phyloP scores from a whole-genome alignment of 1,140 invertebrate genomes.

The Apocrypta bakeri region DNA sequence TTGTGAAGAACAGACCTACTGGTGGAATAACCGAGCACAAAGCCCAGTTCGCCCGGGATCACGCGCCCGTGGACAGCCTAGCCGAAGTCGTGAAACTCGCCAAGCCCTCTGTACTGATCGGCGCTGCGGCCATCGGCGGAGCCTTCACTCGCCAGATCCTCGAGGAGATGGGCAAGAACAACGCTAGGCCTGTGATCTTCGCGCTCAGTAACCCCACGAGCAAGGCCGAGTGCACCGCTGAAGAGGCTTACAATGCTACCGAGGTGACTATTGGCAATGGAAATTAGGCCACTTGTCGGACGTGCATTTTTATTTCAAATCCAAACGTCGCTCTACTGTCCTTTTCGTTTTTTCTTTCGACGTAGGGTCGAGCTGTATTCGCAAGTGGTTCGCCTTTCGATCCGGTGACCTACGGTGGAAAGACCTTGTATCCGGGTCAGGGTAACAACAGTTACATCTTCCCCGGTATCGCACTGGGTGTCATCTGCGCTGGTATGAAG shows the following conservation, averaged over 20 bases:
- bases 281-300: no score
- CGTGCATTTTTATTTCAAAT: no score
- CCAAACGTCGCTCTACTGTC: no score
- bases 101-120: conserved; percentile 91
- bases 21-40: conserved; percentile 88
- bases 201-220: conserved; percentile 97
- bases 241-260: conserved; percentile 90
- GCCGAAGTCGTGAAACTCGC: conserved; percentile 84
- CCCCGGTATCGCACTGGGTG: conserved; percentile 92
- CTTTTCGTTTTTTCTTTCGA: conserved; percentile 17
- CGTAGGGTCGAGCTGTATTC: conserved; percentile 88
- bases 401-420: conserved; percentile 85
- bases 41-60: conserved; percentile 82
- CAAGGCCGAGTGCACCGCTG: conserved; percentile 98
- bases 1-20: conserved; percentile 85
- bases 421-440: conserved; percentile 90
- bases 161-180: conserved; percentile 85
- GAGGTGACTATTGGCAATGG: conserved; percentile 81
- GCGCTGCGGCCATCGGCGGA: conserved; percentile 87
- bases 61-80: conserved; percentile 81
- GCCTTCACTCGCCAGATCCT: conserved; percentile 92
- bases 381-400: conserved; percentile 95
- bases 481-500: conserved; percentile 86
- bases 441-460: conserved; percentile 99
- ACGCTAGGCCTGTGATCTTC: conserved; percentile 91